Percentiles rank a stretch among this genome's conserved stretches.
Evolutionary conservation across 2,888 invertebrate genomes (phyloP).

Genomic region (Rhingia rostrata): DNA sequence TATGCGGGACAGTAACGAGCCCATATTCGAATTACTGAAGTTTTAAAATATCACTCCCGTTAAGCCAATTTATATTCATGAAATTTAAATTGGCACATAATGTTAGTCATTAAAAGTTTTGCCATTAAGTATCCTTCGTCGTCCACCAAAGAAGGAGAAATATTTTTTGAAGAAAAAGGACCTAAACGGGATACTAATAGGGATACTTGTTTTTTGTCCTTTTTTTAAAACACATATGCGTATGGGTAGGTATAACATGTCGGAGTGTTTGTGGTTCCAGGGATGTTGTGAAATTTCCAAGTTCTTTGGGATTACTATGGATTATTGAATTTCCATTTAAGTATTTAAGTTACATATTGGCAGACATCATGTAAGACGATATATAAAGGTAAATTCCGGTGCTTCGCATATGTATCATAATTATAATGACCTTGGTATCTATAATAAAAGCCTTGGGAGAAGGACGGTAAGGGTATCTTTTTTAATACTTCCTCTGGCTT

Average conservation of each 20-base stretch:
- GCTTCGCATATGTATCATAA: no score
- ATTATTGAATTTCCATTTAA: no score
- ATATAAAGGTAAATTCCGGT: no score
- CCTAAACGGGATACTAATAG: background rate
- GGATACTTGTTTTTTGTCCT: background rate
- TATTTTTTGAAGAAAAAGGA: constrained; percentile 2
- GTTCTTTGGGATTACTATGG: no score
- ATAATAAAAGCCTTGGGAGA: no score
- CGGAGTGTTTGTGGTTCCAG: no score
- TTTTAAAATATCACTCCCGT: constrained; percentile 59
- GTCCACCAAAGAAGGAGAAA: constrained; percentile 10
- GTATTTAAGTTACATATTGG: no score
- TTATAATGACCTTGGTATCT: no score
- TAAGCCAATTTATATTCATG: constrained; percentile 72
- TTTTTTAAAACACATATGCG: background rate
- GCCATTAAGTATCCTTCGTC: constrained; percentile 52
- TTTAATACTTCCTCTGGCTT: no score
- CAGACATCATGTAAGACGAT: no score
- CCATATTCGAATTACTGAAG: constrained; percentile 63
- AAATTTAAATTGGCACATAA: constrained; percentile 71
- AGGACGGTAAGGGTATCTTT: no score
- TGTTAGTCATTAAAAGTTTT: constrained; percentile 70
- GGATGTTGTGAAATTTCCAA: no score
- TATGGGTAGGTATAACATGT: background rate
- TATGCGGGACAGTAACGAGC: constrained; percentile 61